These are phyloP conservation scores for Rotaria sp. DNA, from an alignment of 2,888 invertebrate species.

Conservation along the genomic window DNA sequence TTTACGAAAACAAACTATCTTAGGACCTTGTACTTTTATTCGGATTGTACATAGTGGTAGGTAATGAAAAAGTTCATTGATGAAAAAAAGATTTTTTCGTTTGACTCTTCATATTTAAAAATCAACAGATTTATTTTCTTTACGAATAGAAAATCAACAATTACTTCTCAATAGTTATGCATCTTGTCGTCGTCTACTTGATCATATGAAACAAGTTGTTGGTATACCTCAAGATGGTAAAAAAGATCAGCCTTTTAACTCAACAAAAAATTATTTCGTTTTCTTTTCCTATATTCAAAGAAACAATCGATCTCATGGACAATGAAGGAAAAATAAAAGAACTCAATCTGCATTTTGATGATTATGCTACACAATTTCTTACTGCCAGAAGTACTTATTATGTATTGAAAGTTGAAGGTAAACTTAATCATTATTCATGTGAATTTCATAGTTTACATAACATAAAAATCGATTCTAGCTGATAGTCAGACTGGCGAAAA, in stretches of 20 bases:
- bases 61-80: not conserved
- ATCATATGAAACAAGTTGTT: not conserved
- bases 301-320: not conserved
- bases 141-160: not conserved
- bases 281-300: not conserved
- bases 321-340: conserved; percentile 19
- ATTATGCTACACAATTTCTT: conserved; percentile 22
- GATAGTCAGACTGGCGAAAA: not conserved
- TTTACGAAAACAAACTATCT: not conserved
- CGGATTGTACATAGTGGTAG: not conserved
- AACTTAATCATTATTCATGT: not conserved
- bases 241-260: too few species aligned
- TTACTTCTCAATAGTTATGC: conserved; percentile 13
- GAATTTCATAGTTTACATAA: not conserved
- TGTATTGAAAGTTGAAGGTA: not conserved
- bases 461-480: not conserved
- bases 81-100: not conserved
- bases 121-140: not conserved
- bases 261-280: not conserved
- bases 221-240: not conserved
- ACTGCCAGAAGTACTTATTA: conserved; percentile 13
- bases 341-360: not conserved
- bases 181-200: not conserved
- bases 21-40: not conserved
- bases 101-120: too few species aligned